Conservation (phyloP, 2,888 invertebrate species). For the Drosophila tanythrix region DNA sequence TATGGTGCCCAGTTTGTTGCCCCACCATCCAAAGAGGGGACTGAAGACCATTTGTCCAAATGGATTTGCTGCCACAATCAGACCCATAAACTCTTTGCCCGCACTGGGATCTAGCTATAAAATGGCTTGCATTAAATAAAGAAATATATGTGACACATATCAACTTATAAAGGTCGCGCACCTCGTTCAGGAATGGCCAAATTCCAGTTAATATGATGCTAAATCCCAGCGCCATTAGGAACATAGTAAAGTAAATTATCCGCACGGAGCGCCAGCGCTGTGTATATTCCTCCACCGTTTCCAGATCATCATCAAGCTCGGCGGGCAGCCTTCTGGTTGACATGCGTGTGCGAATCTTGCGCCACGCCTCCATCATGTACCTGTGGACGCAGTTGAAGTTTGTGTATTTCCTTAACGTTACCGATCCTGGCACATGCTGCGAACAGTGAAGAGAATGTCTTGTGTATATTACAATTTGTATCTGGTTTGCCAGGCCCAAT, state of each 20-base stretch:
- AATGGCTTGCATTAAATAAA: constrained; percentile 1
- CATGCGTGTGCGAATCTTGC: constrained; percentile 62
- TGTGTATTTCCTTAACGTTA: constrained; percentile 4
- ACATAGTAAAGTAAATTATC: constrained; percentile 95
- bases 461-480: constrained; percentile 2
- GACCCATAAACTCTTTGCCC: constrained; percentile 93
- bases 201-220: constrained; percentile 94
- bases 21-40: constrained; percentile 93
- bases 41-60: constrained; percentile 94
- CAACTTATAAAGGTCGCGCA: constrained; percentile 80
- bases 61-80: constrained; percentile 94
- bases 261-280: constrained; percentile 92
- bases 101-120: constrained; percentile 91
- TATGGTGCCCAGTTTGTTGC: constrained; percentile 90
- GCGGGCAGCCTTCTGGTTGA: constrained; percentile 72
- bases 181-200: constrained; percentile 95
- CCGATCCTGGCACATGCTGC: constrained; percentile 39
- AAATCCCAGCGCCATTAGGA: constrained; percentile 94
- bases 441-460: constrained; percentile 1
- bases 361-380: constrained; percentile 64
- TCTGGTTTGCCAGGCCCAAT: constrained; percentile 28
- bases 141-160: not conserved
- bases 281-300: constrained; percentile 88
- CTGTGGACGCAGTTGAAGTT: constrained; percentile 16
- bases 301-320: constrained; percentile 86